These are phyloP conservation scores for Euwallacea similis DNA, from an alignment of 1,140 invertebrate species.

Conservation along the genomic window DNA sequence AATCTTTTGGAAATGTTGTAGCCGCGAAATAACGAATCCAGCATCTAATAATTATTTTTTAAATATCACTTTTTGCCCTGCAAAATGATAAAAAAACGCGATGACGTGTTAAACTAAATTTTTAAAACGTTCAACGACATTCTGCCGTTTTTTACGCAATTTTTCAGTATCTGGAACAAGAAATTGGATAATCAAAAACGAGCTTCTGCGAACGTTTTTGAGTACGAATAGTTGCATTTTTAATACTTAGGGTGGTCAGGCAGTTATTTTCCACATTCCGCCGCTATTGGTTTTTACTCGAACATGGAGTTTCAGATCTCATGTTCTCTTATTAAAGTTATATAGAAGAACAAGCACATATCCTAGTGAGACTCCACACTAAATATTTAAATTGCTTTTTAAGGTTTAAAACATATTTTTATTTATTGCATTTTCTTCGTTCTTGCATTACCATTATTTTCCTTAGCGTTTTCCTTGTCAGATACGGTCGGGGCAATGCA, in stretches of 20 bases:
- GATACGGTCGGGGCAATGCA: slow-evolving; percentile 54
- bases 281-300: background rate
- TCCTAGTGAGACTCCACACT: background rate
- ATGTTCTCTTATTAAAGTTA: background rate
- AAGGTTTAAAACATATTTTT: background rate
- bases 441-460: background rate
- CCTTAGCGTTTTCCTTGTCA: slow-evolving; percentile 32
- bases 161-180: too few species aligned
- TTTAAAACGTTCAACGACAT: too few species aligned
- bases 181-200: background rate
- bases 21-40: too few species aligned
- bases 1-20: too few species aligned
- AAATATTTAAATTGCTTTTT: background rate
- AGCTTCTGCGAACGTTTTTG: background rate
- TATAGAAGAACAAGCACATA: slow-evolving; percentile 1
- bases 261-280: slow-evolving; percentile 3
- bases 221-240: background rate
- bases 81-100: too few species aligned
- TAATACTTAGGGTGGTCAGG: background rate
- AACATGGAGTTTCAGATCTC: slow-evolving; percentile 1
- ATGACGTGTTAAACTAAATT: too few species aligned
- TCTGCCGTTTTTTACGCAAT: too few species aligned
- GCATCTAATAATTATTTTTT: too few species aligned
- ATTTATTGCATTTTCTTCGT: background rate
- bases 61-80: too few species aligned